Base-by-base conservation (phyloP, 1,140 invertebrate species). In the Tetraneura akinire region DNA sequence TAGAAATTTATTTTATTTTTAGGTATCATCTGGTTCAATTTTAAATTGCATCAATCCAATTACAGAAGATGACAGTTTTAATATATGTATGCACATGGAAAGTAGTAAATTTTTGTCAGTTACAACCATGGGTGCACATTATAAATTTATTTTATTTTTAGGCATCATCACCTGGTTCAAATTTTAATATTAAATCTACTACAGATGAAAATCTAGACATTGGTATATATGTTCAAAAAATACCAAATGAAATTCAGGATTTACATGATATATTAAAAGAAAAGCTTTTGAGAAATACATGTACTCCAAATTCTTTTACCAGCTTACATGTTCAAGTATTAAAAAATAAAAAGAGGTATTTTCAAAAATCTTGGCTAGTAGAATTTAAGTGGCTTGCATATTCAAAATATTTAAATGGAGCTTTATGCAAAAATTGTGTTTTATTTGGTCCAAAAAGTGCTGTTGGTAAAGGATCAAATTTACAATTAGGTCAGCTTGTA, bases 361-460 rank as follows among this genome's bases (percentile, higher is more conserved):
- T 66, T 66, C 62, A 66, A n/a, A 32, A 66, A 32, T 66, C 26
- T 66, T 66, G 62, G 62, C 26, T 66, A 8, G 62, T 11, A 23
- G 26, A 42, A 11, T 66, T 66, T 42, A 66, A 66, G 26, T 66
- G 26, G 62, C 37, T 66, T 8, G 26, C 62, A 16, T 66, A 66
- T 42, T 66, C 62, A 66, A 66, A 66, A 66, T 66, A 13, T 66
- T 32, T 32, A 23, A 42, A 66, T 66, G 62, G 62, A 32, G 62
- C 62, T 29, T 66, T 66, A 23, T 66, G 62, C 26, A 66, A 66
- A 21, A 29, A 66, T 11, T 66, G 62, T 66, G 26, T 66, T 42
- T 14, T 66, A 32, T 66, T 66, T 66, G 51, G 51, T 53, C 51
- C 51, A 53, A n/a, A n/a, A 53, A 21, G 51, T 53, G 2, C 18